Evolutionary conservation across 1,140 invertebrate genomes (phyloP).

Genomic region (Paracyclopina nana): DNA sequence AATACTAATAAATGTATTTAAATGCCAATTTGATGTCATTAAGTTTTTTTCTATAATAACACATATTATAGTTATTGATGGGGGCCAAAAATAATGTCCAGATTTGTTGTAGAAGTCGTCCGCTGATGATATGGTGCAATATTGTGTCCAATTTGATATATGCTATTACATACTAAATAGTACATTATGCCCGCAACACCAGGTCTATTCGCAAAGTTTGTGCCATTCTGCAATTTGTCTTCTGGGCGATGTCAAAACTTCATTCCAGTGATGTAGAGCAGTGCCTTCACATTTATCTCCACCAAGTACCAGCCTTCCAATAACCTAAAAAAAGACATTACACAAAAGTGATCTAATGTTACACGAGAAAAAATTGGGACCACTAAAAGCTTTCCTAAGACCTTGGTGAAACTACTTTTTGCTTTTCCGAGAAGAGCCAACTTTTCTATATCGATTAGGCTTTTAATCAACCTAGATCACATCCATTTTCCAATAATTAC

Average conservation of each 20-base stretch:
- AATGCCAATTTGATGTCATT: too few species aligned
- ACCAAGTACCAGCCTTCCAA: slow-evolving; percentile 77
- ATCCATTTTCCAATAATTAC: background rate
- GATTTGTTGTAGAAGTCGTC: too few species aligned
- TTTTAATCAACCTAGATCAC: background rate
- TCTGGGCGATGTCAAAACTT: slow-evolving; percentile 83
- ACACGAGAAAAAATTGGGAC: background rate
- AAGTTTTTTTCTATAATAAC: too few species aligned
- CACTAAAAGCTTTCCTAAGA: slow-evolving; percentile 3
- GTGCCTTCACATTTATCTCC: slow-evolving; percentile 41
- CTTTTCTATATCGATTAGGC: background rate
- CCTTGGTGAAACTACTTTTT: background rate
- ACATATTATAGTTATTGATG: too few species aligned
- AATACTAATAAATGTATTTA: too few species aligned
- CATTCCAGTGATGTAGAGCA: slow-evolving; percentile 82
- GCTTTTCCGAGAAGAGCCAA: background rate
- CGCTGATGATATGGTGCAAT: too few species aligned
- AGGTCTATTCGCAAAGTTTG: slow-evolving; percentile 66
- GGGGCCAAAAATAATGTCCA: too few species aligned
- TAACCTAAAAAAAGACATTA: slow-evolving; percentile 41
- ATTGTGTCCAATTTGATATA: too few species aligned
- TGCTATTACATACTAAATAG: too few species aligned
- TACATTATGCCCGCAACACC: too few species aligned
- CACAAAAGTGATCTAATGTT: background rate
- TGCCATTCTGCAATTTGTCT: slow-evolving; percentile 97